A percentile compares a stretch with the other conserved stretches of the same genome.
phyloP scores from a whole-genome alignment of 2,797 vertebrate species.

The Malacoraja senta region DNA sequence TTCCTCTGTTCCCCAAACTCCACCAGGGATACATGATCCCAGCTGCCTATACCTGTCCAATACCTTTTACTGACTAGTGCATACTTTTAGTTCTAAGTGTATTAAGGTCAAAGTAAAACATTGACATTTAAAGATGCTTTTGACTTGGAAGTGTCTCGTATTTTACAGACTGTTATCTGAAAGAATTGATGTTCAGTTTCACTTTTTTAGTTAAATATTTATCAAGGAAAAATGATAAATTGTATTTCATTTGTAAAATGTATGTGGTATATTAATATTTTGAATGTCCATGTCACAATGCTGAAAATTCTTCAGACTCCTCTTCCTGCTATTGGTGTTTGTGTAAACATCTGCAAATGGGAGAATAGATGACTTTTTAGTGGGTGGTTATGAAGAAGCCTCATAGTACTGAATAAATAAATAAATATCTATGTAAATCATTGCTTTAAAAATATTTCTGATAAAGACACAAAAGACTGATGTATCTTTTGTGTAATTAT shows the following conservation, averaged over 20 bases:
- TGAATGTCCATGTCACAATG: too few species aligned
- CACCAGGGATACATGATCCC: too few species aligned
- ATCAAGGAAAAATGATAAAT: neutral
- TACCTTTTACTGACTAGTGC: too few species aligned
- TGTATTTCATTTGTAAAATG: neutral
- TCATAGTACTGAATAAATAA: neutral
- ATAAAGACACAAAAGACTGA: neutral
- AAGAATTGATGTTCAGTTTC: neutral
- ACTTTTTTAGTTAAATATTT: neutral
- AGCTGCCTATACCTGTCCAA: too few species aligned
- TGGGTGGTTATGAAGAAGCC: neutral
- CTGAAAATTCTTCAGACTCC: too few species aligned
- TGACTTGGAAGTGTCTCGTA: neutral
- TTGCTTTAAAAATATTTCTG: neutral
- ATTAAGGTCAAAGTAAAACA: neutral
- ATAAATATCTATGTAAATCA: neutral
- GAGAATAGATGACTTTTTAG: too few species aligned
- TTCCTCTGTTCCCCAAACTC: too few species aligned
- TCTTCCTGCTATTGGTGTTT: too few species aligned
- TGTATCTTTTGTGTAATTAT: neutral
- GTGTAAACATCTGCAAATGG: too few species aligned
- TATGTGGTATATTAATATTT: neutral
- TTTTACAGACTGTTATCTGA: neutral
- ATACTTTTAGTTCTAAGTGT: neutral
- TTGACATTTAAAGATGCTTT: neutral